Conservation (phyloP, 2,888 invertebrate species). For the Cephus sareptanus region DNA sequence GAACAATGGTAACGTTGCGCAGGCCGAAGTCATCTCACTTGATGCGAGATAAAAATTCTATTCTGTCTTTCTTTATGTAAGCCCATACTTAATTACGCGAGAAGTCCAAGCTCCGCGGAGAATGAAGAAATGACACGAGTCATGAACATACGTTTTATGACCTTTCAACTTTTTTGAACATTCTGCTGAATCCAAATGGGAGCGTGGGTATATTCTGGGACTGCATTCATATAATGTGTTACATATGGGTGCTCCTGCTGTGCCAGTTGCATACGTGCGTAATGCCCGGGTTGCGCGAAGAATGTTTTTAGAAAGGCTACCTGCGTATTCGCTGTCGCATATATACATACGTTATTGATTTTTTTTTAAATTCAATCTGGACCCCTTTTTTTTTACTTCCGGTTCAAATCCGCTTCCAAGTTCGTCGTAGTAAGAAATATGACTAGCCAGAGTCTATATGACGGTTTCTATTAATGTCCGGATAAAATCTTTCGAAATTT, state of each 20-base stretch:
- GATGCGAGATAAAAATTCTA: slow-evolving; percentile 6
- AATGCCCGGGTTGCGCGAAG: background rate
- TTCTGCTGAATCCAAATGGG: background rate
- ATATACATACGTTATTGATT: background rate
- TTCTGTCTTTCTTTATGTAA: slow-evolving; percentile 4
- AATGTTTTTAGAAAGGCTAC: background rate
- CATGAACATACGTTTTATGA: background rate
- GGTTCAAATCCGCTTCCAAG: background rate
- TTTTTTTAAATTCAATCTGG: background rate
- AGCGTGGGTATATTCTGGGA: background rate
- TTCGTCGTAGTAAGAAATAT: background rate
- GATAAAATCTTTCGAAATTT: slow-evolving; percentile 21
- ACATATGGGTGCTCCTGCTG: background rate
- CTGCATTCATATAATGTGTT: background rate
- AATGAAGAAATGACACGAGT: background rate
- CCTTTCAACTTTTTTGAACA: background rate
- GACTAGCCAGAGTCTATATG: background rate
- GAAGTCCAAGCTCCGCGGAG: background rate
- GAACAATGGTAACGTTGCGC: slow-evolving; percentile 14
- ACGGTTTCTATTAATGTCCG: slow-evolving; percentile 1
- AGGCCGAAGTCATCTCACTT: slow-evolving; percentile 15
- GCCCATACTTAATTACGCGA: slow-evolving; percentile 9
- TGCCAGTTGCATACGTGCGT: background rate
- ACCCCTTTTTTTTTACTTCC: background rate
- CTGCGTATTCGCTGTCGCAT: background rate